Evolutionary conservation across 2,888 invertebrate species (phyloP).

Genomic region (Drosophila borborema): DNA sequence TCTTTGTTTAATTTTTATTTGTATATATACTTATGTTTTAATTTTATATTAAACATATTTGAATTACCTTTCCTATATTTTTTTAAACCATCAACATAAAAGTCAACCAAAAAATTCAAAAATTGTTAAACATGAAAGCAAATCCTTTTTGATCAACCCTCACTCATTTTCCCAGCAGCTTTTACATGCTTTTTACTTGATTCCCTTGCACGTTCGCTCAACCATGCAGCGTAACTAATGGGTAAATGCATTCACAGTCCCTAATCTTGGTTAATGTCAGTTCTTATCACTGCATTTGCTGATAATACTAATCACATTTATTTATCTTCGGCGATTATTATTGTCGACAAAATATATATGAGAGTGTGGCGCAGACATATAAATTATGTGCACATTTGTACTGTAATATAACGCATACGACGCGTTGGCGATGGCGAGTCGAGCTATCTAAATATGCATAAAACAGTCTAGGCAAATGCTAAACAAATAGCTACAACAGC

Average conservation of each 20-base stretch:
- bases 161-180: neutral
- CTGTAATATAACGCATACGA: conserved; percentile 48
- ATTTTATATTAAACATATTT: too few relatives aligned
- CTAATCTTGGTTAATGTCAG: neutral
- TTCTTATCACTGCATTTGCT: neutral
- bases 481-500: conserved; percentile 60
- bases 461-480: conserved; percentile 70
- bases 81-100: neutral
- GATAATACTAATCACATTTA: conserved; percentile 57
- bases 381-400: conserved; percentile 59
- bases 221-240: neutral
- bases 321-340: conserved; percentile 38
- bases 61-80: too few relatives aligned
- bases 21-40: too few relatives aligned
- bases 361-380: conserved; percentile 56
- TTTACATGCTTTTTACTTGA: neutral
- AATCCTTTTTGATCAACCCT: too few relatives aligned
- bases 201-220: neutral
- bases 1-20: too few relatives aligned
- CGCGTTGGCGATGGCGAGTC: conserved; percentile 12
- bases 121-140: too few relatives aligned
- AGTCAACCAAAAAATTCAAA: too few relatives aligned
- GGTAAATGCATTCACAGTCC: neutral
- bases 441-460: conserved; percentile 57
- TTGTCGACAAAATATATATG: conserved; percentile 19